Conservation (phyloP, 2,888 invertebrate genomes). For the Resseliella maxima region DNA sequence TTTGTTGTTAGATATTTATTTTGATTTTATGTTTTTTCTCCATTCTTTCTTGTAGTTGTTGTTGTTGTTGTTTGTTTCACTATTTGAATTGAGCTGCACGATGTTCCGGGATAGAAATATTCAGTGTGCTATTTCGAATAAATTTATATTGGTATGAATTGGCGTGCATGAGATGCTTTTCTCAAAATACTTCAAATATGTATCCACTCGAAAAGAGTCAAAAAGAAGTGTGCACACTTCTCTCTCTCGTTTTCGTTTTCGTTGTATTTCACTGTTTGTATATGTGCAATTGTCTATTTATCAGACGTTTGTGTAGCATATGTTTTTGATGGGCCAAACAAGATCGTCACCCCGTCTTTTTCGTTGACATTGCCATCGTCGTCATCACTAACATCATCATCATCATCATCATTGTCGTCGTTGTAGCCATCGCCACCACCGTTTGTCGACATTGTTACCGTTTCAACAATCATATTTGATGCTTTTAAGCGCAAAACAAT, state of each 20-base stretch:
- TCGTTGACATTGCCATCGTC: background rate
- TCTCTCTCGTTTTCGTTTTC: background rate
- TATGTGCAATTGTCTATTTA: conserved; percentile 49
- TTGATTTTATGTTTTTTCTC: background rate
- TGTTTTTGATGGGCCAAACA: conserved; percentile 53
- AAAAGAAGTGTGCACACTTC: background rate
- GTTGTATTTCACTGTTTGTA: too few species aligned
- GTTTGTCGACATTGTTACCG: too few species aligned
- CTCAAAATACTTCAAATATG: background rate
- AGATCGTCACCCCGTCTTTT: conserved; percentile 51
- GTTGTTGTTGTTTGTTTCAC: too few species aligned
- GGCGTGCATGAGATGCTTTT: background rate
- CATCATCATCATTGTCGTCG: background rate
- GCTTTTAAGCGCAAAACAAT: conserved; percentile 37
- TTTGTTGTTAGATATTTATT: background rate
- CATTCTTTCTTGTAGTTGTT: background rate
- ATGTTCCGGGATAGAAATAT: background rate
- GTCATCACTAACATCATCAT: background rate
- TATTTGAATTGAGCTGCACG: too few species aligned
- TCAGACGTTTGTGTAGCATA: conserved; percentile 44
- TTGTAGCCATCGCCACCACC: background rate
- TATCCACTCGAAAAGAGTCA: background rate
- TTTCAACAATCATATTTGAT: background rate
- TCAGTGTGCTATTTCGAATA: background rate
- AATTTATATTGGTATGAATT: background rate